Evolutionary conservation across 2,113 vertebrate species (phyloP).

Genomic region (Antigone vipio): DNA sequence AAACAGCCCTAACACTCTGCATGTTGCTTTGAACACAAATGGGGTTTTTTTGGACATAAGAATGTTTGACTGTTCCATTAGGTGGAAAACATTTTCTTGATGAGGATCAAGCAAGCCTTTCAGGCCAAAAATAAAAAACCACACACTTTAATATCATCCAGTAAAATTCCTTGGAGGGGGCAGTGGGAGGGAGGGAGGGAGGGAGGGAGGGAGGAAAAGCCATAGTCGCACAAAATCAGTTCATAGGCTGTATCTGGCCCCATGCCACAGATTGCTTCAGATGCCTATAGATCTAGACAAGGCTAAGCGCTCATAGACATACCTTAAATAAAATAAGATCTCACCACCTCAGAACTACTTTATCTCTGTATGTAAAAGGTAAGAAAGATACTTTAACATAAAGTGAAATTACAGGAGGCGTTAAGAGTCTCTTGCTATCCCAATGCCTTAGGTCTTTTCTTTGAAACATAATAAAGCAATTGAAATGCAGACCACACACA

Average conservation of each 20-base stretch:
- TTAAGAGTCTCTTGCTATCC: not conserved
- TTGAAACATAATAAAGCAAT: not conserved
- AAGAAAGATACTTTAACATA: not conserved
- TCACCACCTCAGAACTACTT: not conserved
- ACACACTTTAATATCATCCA: not conserved
- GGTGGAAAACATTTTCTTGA: not conserved
- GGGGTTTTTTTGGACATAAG: not conserved
- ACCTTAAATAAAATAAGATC: not conserved
- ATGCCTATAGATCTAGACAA: not conserved
- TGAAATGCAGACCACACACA: not conserved
- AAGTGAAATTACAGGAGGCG: not conserved
- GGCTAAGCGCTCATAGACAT: not conserved
- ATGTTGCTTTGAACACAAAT: not conserved
- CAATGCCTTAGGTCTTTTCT: not conserved
- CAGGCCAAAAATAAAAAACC: not conserved
- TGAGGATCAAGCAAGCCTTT: not conserved
- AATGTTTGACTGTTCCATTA: not conserved
- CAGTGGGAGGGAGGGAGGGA: not conserved
- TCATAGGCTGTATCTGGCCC: not conserved
- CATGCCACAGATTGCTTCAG: not conserved
- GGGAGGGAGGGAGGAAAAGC: not conserved
- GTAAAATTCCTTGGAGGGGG: not conserved
- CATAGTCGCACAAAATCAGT: not conserved
- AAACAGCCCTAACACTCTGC: not conserved
- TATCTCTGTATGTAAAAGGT: not conserved